phyloP scores from a whole-genome alignment of 1,140 invertebrate genomes.

The Drosophila insularis region DNA sequence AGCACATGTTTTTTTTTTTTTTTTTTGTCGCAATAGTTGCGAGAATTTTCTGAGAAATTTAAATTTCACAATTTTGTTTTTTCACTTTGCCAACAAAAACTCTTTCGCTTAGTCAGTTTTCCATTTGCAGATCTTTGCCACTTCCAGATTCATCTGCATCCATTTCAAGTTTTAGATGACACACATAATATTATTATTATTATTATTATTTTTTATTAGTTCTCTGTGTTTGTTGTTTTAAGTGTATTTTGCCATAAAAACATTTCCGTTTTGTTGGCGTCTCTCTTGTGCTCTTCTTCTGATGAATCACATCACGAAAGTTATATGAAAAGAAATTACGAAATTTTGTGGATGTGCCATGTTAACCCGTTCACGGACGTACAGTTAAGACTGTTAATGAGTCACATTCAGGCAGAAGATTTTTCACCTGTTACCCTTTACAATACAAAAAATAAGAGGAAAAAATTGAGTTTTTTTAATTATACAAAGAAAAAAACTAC shows the following conservation, averaged over 20 bases:
- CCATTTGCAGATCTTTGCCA: slow-evolving; percentile 17
- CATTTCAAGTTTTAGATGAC: slow-evolving; percentile 35
- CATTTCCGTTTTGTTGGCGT: slow-evolving; percentile 40
- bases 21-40: neutral
- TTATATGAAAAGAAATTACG: slow-evolving; percentile 6
- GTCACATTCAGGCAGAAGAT: slow-evolving; percentile 21
- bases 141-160: neutral
- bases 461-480: slow-evolving; percentile 11
- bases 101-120: slow-evolving; percentile 36
- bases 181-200: slow-evolving; percentile 61
- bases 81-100: slow-evolving; percentile 3
- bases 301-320: slow-evolving; percentile 31
- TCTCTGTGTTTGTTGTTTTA: slow-evolving; percentile 13
- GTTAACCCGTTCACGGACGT: neutral
- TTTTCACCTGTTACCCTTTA: slow-evolving; percentile 1
- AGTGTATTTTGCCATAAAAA: slow-evolving; percentile 24
- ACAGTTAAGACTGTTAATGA: slow-evolving; percentile 38
- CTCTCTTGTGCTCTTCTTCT: slow-evolving; percentile 13
- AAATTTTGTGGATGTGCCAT: slow-evolving; percentile 14
- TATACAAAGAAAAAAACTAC: slow-evolving; percentile 3
- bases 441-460: neutral
- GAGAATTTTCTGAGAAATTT: neutral
- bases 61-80: slow-evolving; percentile 7
- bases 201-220: slow-evolving; percentile 35
- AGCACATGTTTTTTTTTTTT: neutral